Percentiles rank a stretch among this genome's conserved stretches.
Conservation (phyloP, 2,113 vertebrate species). For the Callocephalon fimbriatum region DNA sequence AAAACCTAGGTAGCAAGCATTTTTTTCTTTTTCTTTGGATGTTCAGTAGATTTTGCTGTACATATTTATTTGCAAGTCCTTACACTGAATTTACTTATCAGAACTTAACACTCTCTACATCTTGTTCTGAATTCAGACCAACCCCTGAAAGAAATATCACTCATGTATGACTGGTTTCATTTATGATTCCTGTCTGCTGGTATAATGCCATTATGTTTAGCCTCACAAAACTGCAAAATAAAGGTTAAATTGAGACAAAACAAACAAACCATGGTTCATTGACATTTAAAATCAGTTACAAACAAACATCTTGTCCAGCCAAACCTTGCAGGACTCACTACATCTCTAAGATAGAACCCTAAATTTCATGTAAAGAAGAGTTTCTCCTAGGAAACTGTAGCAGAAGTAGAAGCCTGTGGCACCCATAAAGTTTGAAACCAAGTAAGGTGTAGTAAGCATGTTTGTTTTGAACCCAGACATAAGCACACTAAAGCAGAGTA, state of each 20-base stretch:
- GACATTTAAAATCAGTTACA: background rate
- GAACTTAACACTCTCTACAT: background rate
- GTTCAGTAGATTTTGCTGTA: background rate
- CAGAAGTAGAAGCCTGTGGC: background rate
- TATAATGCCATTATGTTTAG: background rate
- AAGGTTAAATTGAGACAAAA: slow-evolving; percentile 15
- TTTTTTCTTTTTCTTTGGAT: background rate
- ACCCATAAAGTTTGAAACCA: background rate
- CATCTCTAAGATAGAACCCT: background rate
- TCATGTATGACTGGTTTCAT: background rate
- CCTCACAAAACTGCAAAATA: background rate
- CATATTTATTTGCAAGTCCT: background rate
- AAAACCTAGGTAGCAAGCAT: background rate
- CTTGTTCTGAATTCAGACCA: background rate
- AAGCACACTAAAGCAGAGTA: background rate
- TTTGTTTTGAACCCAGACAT: background rate
- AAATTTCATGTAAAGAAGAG: background rate
- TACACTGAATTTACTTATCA: background rate
- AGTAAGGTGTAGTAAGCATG: background rate
- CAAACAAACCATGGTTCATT: background rate
- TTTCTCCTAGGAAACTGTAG: background rate
- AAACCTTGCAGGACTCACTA: background rate
- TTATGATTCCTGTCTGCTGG: background rate
- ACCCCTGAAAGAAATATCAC: background rate
- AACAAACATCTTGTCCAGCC: background rate